Evolutionary conservation across 2,797 vertebrate genomes (phyloP), one percentile per base, ranked within the genome.

Genomic region (Coregonus suidteri): DNA sequence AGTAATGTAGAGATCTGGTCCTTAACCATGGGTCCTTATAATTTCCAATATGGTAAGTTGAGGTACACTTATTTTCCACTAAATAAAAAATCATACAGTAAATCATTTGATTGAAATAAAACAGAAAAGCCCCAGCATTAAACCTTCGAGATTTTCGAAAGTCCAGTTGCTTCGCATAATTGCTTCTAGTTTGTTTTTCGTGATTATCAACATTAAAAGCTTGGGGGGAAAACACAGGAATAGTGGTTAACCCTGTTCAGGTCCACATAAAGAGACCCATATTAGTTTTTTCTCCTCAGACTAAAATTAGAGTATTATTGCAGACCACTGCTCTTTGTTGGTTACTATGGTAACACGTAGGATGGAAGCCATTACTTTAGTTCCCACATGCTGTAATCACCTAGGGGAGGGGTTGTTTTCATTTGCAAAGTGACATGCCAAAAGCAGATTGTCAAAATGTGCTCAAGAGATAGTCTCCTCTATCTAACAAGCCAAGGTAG

Each of bases 381-480:
- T 79, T 77, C 75, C 53, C 47, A 25, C 78, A 77, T 77, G 80
- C 77, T 65, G 71, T 54, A 69, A 79, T 84, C 75, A 75, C 73
- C 20, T 79, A 47, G 79, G 59, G 73, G 76, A 73, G 79, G 70
- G 77, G 80, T 75, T 54, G 37, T 72, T 35, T 9, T 77, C 41
- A 31, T 34, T 70, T 51, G 68, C 78, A 75, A 66, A 51, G 68
- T 59, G 51, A 78, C 71, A 74, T 79, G 66, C 79, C 53, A 74
- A 79, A 77, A 65, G 56, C 67, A 77, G 87, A 91, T 89, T 91
- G 90, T 92, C 88, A 79, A 75, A 75, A 41, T 79, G 52, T 13
- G 52, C 67, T 31, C n/a, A 25, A 31, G 62, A 25, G 20, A 64
- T 9, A 47, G 41, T 62, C 56, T n/a, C n/a, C n/a, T 59, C 56